Evolutionary conservation across 2,113 vertebrate species (phyloP), one percentile per base, ranked within the genome.

Genomic region (Corythoichthys intestinalis): DNA sequence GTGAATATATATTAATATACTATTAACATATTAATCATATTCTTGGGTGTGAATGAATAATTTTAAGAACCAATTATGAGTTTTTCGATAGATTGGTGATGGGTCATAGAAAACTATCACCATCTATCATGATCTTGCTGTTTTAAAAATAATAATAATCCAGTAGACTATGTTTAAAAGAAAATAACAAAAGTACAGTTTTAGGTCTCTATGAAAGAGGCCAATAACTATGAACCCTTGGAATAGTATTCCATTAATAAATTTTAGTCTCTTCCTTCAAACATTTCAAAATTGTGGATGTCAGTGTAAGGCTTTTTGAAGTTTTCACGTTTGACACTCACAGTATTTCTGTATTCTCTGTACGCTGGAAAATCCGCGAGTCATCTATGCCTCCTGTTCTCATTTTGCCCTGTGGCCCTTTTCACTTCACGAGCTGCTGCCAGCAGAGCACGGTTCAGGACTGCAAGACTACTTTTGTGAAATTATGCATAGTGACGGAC

Each of bases 391-490:
- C 53, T 9, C 38, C 2, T 64, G 49, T 28, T 66, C 20, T 50
- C 37, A n/a, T 47, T 69, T 12, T 73, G 49, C 60, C 74, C 50
- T 58, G 34, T 52, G 71, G 71, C 65, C 46, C 7, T 67, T 72
- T 74, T 74, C 49, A 35, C 44, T 74, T 15, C 20, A 65, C 7
- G 52, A 78, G 53, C 41, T 41, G 47, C 12, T 59, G 47, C 41
- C 58, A 67, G 67, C 2, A 8, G 28, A 74, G 57, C 48, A 69
- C 47, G 35, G 63, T 70, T 75, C 52, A 66, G 71, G 48, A 60
- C 52, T 67, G 47, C 54, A 15, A 74, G 66, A 66, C 67, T 20
- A 53, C 72, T 80, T 74, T 78, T 63, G 41, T 70, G 59, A 72
- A 78, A 77, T 57, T 39, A 67, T 68, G 59, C 61, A 71, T 65